A percentile compares a stretch with the other conserved stretches of the same genome.
phyloP scores from a whole-genome alignment of 2,113 vertebrate genomes.

The Callaeas wilsoni region DNA sequence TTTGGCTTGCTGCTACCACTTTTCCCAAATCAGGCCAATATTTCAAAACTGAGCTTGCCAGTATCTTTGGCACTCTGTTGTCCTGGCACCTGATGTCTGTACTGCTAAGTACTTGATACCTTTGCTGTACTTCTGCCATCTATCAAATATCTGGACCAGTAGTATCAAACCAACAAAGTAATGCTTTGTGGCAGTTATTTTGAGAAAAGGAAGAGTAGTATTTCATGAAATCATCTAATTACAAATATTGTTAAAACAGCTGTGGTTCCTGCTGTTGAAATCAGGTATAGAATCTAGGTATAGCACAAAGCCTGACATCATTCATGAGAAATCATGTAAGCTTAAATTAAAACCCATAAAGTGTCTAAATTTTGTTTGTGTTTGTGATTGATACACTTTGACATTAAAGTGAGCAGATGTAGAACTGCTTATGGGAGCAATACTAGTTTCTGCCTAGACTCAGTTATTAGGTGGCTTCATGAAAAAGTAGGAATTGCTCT shows the following conservation, averaged over 20 bases:
- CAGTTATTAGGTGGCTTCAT: background rate
- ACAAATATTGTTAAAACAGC: background rate
- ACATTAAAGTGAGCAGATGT: background rate
- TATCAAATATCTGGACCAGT: background rate
- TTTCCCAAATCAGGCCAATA: background rate
- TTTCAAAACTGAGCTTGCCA: constrained; percentile 1
- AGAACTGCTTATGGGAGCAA: background rate
- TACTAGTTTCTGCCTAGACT: background rate
- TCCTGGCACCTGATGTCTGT: background rate
- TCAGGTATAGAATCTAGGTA: background rate
- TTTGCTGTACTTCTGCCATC: constrained; percentile 11
- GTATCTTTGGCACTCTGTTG: background rate
- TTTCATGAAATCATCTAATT: background rate
- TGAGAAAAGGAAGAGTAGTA: background rate
- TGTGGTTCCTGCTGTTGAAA: background rate
- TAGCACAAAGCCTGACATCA: background rate
- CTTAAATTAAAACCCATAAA: background rate
- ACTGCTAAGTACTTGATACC: constrained; percentile 12
- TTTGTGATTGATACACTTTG: background rate
- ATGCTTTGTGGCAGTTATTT: background rate
- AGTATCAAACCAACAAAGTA: background rate
- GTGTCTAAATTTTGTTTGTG: background rate
- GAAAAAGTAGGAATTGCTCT: background rate
- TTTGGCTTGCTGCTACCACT: background rate
- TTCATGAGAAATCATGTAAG: background rate